phyloP scores from a whole-genome alignment of 92 coral and sea anemone species.

The Epizoanthus fatuus region DNA sequence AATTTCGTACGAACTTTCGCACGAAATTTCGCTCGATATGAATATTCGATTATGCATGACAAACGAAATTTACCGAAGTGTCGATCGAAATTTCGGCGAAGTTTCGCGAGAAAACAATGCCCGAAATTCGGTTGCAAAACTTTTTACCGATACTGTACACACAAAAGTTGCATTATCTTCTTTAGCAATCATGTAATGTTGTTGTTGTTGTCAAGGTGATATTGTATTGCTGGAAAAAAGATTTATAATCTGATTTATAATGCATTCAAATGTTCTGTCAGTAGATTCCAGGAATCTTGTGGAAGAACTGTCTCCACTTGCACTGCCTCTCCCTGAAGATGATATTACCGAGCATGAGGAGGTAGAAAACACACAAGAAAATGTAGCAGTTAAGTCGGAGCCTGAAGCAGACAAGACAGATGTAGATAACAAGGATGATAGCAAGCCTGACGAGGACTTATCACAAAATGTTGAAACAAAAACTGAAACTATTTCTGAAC shows the following conservation, averaged over 20 bases:
- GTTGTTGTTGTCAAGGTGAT: too few relatives aligned
- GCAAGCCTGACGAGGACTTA: neutral
- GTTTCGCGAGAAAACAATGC: too few relatives aligned
- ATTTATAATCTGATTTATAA: neutral
- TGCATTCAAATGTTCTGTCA: neutral
- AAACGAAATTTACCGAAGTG: too few relatives aligned
- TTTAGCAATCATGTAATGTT: too few relatives aligned
- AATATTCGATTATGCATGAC: too few relatives aligned
- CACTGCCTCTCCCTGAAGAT: slow-evolving; percentile 29
- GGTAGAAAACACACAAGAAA: neutral
- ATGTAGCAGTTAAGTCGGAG: slow-evolving; percentile 5
- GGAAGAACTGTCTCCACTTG: slow-evolving; percentile 32
- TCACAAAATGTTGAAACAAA: neutral
- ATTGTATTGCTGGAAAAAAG: too few relatives aligned
- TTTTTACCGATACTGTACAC: too few relatives aligned
- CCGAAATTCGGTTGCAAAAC: too few relatives aligned
- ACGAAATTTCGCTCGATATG: too few relatives aligned
- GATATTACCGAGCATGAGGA: slow-evolving; percentile 7
- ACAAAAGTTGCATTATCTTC: too few relatives aligned
- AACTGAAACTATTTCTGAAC: slow-evolving; percentile 14
- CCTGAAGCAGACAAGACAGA: neutral
- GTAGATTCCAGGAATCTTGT: slow-evolving; percentile 13
- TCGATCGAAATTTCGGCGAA: too few relatives aligned
- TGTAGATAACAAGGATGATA: neutral
- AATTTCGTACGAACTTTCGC: too few relatives aligned